Conservation (phyloP, 2,113 vertebrate species). For the Rhegmatorhina hoffmannsi region DNA sequence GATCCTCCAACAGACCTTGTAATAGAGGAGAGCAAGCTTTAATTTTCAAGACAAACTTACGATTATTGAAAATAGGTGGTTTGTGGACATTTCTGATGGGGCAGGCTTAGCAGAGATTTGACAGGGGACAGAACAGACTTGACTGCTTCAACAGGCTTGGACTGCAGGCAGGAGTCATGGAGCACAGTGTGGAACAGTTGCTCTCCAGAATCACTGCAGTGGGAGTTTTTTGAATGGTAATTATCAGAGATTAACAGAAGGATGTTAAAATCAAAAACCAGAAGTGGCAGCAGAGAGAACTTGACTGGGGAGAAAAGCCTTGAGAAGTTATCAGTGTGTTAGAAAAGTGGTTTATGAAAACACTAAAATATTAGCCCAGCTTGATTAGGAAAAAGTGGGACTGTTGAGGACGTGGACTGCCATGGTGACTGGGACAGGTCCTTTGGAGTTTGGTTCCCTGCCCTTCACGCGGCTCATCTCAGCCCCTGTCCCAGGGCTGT, state of each 20-base stretch:
- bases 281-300: not conserved
- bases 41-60: not conserved
- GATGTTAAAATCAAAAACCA: not conserved
- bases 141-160: not conserved
- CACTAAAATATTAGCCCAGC: not conserved
- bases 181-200: not conserved
- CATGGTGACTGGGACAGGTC: not conserved
- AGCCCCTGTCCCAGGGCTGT: not conserved
- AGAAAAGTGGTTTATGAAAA: not conserved
- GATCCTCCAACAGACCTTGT: not conserved
- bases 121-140: not conserved
- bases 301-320: not conserved
- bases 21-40: not conserved
- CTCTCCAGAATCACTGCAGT: no score
- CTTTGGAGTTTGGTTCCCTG: rapidly evolving
- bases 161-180: not conserved
- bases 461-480: not conserved
- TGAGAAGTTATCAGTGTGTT: not conserved
- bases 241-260: not conserved
- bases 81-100: not conserved
- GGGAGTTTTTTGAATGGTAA: not conserved
- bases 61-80: not conserved
- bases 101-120: not conserved
- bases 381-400: not conserved
- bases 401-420: not conserved